These are phyloP conservation scores for Pelochelys cantorii DNA, from an alignment of 2,797 vertebrate genomes.

Conservation along the genomic window DNA sequence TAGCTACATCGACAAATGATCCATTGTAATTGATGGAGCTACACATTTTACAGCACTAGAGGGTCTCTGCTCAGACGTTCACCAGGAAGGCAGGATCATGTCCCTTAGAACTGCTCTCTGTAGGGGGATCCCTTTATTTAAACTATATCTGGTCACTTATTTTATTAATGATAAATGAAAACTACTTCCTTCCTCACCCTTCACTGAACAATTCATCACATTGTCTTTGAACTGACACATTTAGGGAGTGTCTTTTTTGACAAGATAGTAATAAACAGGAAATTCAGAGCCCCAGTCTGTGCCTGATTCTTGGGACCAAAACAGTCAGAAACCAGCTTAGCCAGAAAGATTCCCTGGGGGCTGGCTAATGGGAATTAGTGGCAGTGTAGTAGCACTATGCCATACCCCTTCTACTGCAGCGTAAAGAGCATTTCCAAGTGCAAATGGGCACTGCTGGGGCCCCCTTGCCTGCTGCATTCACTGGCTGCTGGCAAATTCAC, in stretches of 20 bases:
- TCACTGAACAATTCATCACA: neutral
- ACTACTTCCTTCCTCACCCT: neutral
- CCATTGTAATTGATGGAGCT: neutral
- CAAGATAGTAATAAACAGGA: neutral
- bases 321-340: neutral
- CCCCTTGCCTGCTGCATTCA: neutral
- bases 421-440: neutral
- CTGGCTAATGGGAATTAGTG: neutral
- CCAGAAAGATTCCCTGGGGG: no score
- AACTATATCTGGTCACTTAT: neutral
- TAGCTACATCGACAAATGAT: neutral
- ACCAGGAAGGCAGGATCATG: neutral
- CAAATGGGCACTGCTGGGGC: neutral
- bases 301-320: neutral
- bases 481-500: neutral
- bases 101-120: neutral
- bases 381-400: neutral
- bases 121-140: neutral
- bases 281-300: neutral
- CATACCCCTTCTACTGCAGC: neutral
- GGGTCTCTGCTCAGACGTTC: neutral
- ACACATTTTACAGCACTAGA: neutral
- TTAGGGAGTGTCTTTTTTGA: neutral
- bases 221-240: neutral
- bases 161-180: constrained; percentile 1